Evolutionary conservation across 2,797 vertebrate species (phyloP).

Genomic region (Okamejei kenojei): DNA sequence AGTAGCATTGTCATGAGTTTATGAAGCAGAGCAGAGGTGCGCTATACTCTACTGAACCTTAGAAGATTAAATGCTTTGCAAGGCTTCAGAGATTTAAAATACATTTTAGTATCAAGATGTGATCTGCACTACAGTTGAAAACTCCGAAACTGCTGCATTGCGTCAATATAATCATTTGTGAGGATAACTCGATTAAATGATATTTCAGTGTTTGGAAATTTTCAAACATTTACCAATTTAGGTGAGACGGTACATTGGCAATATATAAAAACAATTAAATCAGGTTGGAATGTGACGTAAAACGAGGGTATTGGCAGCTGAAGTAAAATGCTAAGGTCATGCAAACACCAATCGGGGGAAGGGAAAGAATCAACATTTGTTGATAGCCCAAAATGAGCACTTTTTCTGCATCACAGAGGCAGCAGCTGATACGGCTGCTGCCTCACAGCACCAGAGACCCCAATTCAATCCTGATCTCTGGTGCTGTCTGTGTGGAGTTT

Average conservation of each 20-base stretch:
- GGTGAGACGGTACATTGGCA: neutral
- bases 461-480: too few species aligned
- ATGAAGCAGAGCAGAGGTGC: neutral
- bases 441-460: too few species aligned
- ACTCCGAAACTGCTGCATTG: constrained; percentile 19
- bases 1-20: constrained; percentile 10
- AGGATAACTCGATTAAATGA: neutral
- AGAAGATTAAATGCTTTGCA: constrained; percentile 4
- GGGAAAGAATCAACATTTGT: neutral
- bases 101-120: neutral
- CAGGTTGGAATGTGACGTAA: neutral
- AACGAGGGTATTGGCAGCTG: neutral
- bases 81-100: constrained; percentile 5
- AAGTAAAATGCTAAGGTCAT: neutral
- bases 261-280: neutral
- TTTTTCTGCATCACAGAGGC: neutral
- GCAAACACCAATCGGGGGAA: neutral
- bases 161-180: neutral
- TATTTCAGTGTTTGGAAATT: neutral
- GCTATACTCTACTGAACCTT: neutral
- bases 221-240: neutral
- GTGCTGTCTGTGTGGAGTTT: too few species aligned
- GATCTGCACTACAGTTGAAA: neutral
- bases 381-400: neutral
- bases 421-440: too few species aligned